Conservation (phyloP, 2,113 vertebrate species). For the Coturnix japonica region DNA sequence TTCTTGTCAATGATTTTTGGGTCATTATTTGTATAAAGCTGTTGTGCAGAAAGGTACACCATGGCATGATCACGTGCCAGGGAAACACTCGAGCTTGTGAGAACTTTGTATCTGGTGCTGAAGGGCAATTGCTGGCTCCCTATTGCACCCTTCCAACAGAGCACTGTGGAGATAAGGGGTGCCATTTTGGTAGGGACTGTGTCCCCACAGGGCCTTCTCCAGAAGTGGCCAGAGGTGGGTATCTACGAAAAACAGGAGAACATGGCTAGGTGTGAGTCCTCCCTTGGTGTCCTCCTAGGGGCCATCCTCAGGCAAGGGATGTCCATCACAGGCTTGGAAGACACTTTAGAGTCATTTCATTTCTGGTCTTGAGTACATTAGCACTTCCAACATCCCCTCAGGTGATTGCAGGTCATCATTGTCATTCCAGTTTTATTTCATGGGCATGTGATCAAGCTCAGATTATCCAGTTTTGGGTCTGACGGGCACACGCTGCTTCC, state of each 20-base stretch:
- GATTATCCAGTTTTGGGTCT: not conserved
- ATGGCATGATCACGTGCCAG: not conserved
- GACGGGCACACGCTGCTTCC: not conserved
- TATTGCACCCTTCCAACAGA: not conserved
- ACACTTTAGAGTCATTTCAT: not conserved
- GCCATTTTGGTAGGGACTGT: not conserved
- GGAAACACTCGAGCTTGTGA: fast-evolving
- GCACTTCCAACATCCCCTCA: not conserved
- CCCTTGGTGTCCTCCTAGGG: not conserved
- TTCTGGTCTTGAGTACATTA: not conserved
- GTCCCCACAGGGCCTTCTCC: not conserved
- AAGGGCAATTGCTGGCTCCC: not conserved
- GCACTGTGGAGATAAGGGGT: fast-evolving
- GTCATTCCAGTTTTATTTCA: not conserved
- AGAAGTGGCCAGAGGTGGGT: fast-evolving
- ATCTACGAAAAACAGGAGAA: not conserved
- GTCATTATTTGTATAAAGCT: not conserved
- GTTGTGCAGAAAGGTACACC: too few relatives aligned
- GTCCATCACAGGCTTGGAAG: not conserved
- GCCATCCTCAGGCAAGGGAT: not conserved
- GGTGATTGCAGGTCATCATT: not conserved
- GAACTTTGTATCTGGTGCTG: not conserved
- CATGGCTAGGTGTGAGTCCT: fast-evolving
- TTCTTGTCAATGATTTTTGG: not conserved
- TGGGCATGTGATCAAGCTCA: not conserved